Conservation (phyloP, 2,113 vertebrate species). For the Neolamprologus longior region DNA sequence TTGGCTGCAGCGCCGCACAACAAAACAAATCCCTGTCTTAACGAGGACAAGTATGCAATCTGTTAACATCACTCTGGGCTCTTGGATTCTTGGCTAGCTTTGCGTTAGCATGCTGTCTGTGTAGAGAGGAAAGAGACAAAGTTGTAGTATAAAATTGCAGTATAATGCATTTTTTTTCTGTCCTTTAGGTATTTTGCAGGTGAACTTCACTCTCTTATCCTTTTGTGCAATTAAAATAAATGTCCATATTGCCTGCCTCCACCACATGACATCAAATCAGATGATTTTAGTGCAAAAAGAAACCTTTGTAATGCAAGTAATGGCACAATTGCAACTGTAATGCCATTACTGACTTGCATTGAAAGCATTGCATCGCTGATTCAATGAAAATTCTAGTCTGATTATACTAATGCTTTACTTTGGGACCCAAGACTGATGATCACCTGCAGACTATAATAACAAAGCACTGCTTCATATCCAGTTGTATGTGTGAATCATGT, state of each 20-base stretch:
- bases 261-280: not conserved
- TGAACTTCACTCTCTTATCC: not conserved
- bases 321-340: not conserved
- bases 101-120: not conserved
- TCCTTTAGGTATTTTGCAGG: not conserved
- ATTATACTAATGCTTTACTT: not conserved
- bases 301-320: not conserved
- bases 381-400: not conserved
- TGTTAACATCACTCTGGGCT: not conserved
- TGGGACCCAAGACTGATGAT: not conserved
- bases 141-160: not conserved
- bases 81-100: not conserved
- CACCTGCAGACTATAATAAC: not conserved
- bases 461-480: not conserved
- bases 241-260: not conserved
- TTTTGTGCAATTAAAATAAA: not conserved
- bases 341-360: not conserved
- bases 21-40: not conserved
- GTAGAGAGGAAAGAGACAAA: not conserved
- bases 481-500: not conserved
- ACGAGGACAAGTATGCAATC: not conserved
- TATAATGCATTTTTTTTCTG: not conserved
- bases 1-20: rapidly evolving
- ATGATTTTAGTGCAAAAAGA: not conserved
- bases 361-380: rapidly evolving